These are phyloP conservation scores for Acrocyrtus sp. DNA, from an alignment of 2,888 invertebrate genomes.

Conservation along the genomic window DNA sequence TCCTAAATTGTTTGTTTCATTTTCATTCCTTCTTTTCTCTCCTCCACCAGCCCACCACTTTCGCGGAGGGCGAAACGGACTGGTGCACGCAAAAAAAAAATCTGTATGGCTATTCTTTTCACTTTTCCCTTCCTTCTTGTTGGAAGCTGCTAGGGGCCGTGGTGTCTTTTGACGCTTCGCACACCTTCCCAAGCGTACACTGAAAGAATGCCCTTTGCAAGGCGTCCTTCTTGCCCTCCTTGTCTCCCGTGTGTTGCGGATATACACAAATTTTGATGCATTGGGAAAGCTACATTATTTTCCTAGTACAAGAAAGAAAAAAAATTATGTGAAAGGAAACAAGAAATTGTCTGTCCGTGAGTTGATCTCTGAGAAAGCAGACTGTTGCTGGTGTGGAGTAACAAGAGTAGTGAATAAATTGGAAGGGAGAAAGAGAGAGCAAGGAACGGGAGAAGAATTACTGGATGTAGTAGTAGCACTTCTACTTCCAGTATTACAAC, in stretches of 20 bases:
- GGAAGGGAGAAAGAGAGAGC: no score
- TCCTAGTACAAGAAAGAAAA: no score
- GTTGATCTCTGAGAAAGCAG: slow-evolving; percentile 4
- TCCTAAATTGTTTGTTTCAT: slow-evolving; percentile 45
- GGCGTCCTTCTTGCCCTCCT: no score
- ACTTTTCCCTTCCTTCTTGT: background rate
- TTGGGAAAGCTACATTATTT: no score
- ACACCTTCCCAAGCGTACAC: no score
- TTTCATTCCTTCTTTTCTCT: slow-evolving; percentile 2
- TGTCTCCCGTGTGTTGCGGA: no score
- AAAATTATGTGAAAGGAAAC: background rate
- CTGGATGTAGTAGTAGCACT: background rate
- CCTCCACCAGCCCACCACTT: no score
- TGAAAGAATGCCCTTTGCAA: no score
- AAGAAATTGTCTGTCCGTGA: background rate
- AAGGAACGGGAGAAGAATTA: no score
- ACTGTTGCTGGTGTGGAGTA: slow-evolving; percentile 2
- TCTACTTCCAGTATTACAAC: background rate
- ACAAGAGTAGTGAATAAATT: background rate
- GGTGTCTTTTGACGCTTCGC: slow-evolving; percentile 3
- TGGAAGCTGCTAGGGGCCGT: background rate
- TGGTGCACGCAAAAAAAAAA: slow-evolving; percentile 36
- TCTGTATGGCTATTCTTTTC: slow-evolving; percentile 10
- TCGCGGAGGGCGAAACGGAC: no score
- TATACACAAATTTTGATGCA: no score